These are phyloP conservation scores for Prenolepis imparis DNA, from an alignment of 2,888 invertebrate genomes.

Conservation along the genomic window DNA sequence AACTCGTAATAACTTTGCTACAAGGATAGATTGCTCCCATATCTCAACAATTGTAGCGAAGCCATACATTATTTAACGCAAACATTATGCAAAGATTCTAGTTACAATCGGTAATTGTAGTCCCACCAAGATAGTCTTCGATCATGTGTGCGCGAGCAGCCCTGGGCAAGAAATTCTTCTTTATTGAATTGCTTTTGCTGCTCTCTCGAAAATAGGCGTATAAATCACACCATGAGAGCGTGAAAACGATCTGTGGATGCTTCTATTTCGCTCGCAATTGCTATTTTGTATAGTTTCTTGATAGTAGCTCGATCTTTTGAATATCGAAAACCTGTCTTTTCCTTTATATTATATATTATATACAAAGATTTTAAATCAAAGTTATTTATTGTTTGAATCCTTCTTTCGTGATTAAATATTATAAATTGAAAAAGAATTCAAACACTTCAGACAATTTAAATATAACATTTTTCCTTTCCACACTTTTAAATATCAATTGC, in stretches of 20 bases:
- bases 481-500: neutral
- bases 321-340: constrained; percentile 10
- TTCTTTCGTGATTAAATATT: neutral
- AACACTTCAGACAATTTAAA: neutral
- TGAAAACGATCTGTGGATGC: constrained; percentile 57
- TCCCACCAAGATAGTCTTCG: constrained; percentile 52
- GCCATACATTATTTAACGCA: constrained; percentile 53
- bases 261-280: constrained; percentile 46
- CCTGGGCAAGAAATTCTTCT: constrained; percentile 54
- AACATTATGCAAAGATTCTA: constrained; percentile 58
- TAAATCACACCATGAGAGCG: constrained; percentile 53
- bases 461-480: neutral
- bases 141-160: constrained; percentile 48
- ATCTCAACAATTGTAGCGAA: constrained; percentile 57
- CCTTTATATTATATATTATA: neutral
- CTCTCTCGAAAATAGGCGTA: constrained; percentile 54
- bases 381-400: neutral
- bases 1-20: constrained; percentile 45
- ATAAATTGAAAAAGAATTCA: constrained; percentile 11
- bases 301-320: constrained; percentile 12
- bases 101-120: constrained; percentile 60
- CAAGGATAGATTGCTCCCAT: constrained; percentile 48
- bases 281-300: constrained; percentile 34
- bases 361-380: neutral
- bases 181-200: constrained; percentile 58